Evolutionary conservation across 1,140 invertebrate species (phyloP).

Genomic region (Cherax quadricarinatus): DNA sequence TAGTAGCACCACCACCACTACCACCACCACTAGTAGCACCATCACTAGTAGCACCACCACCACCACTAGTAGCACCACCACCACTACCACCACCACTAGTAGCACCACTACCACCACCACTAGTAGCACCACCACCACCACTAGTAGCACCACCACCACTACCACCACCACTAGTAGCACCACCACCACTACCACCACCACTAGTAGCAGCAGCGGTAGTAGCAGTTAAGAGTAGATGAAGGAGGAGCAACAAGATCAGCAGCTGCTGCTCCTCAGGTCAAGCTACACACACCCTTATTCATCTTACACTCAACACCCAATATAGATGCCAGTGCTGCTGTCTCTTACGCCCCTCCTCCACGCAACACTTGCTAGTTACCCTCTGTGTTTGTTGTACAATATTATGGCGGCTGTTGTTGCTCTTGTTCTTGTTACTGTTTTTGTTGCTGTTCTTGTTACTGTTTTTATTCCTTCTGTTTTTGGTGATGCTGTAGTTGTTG

Average conservation of each 20-base stretch:
- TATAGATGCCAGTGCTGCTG: not conserved
- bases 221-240: not conserved
- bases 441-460: no score
- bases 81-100: no score
- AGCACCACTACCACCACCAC: no score
- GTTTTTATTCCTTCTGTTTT: not conserved
- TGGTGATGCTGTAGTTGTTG: no score
- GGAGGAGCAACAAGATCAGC: not conserved
- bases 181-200: not conserved
- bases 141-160: no score
- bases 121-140: no score
- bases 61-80: no score
- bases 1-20: no score
- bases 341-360: slow-evolving; percentile 16
- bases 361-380: not conserved
- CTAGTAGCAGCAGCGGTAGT: slow-evolving; percentile 4
- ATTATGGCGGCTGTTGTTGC: slow-evolving; percentile 20
- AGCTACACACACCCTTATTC: not conserved
- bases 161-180: not conserved
- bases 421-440: not conserved
- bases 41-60: no score
- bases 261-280: not conserved
- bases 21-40: no score
- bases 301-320: not conserved
- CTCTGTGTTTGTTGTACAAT: slow-evolving; percentile 13